Conservation (phyloP, 2,797 vertebrate species). For the Brotula barbata region DNA sequence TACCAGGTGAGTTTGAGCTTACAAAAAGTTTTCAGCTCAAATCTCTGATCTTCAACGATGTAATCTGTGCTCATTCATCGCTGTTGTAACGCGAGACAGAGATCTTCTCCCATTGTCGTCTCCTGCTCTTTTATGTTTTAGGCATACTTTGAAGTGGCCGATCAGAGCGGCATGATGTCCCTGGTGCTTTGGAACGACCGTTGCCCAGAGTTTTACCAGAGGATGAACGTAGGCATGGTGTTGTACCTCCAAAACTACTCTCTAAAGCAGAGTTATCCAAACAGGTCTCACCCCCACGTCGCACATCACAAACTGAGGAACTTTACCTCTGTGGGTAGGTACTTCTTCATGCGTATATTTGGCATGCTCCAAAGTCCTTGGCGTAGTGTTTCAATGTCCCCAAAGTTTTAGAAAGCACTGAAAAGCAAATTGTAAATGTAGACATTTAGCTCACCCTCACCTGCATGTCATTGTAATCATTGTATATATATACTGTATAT, state of each 20-base stretch:
- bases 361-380: neutral
- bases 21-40: neutral
- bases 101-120: neutral
- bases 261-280: conserved; percentile 84
- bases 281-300: conserved; percentile 83
- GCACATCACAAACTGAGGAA: conserved; percentile 80
- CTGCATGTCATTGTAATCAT: too few species aligned
- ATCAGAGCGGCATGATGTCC: conserved; percentile 88
- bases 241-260: conserved; percentile 87
- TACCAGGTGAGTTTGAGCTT: conserved; percentile 83
- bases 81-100: neutral
- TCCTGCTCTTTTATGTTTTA: conserved; percentile 55
- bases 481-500: too few species aligned
- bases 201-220: conserved; percentile 90
- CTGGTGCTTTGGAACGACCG: conserved; percentile 91
- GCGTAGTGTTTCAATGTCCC: neutral
- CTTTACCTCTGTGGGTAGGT: conserved; percentile 85
- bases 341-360: too few species aligned
- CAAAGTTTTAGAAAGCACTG: neutral
- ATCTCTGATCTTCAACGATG: too few species aligned
- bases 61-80: too few species aligned
- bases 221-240: conserved; percentile 83
- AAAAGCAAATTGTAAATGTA: neutral
- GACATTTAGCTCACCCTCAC: too few species aligned
- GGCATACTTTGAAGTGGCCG: conserved; percentile 93